Conservation (phyloP, 53 echinoderm and acorn worm genomes). For the Crossaster papposus region DNA sequence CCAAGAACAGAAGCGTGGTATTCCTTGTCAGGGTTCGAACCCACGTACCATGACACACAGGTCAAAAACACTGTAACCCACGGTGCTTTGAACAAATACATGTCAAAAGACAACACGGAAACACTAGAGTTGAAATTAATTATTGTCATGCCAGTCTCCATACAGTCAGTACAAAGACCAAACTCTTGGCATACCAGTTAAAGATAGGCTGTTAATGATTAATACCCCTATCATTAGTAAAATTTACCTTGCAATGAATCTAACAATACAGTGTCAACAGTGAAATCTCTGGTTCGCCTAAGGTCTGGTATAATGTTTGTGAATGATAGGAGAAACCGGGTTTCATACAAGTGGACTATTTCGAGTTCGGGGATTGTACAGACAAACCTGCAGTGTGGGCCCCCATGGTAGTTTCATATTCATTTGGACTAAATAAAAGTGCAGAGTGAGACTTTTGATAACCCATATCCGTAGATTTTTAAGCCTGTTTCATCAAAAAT, state of each 20-base stretch:
- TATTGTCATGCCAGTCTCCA: not conserved
- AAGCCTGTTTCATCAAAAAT: not conserved
- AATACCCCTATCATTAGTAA: constrained; percentile 35
- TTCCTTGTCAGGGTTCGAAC: no score
- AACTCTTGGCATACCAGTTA: not conserved
- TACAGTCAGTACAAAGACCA: constrained; percentile 37
- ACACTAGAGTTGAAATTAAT: constrained; percentile 15
- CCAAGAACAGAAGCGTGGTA: no score
- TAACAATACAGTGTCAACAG: constrained; percentile 32
- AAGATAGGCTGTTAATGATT: constrained; percentile 43
- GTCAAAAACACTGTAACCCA: no score
- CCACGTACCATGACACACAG: no score
- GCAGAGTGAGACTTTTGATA: not conserved
- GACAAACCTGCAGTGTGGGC: constrained; percentile 24
- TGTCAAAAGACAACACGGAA: not conserved
- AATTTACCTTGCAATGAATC: constrained; percentile 58
- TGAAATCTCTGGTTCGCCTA: constrained; percentile 12
- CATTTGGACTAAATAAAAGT: not conserved
- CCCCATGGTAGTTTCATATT: constrained; percentile 2
- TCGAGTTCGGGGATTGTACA: constrained; percentile 16
- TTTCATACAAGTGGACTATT: constrained; percentile 22
- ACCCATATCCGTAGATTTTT: not conserved
- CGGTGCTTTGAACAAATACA: not conserved
- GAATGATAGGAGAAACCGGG: constrained; percentile 31
- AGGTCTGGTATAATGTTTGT: constrained; percentile 51